Conservation (phyloP, 2,888 invertebrate genomes). For the Heliothis peltigera region DNA sequence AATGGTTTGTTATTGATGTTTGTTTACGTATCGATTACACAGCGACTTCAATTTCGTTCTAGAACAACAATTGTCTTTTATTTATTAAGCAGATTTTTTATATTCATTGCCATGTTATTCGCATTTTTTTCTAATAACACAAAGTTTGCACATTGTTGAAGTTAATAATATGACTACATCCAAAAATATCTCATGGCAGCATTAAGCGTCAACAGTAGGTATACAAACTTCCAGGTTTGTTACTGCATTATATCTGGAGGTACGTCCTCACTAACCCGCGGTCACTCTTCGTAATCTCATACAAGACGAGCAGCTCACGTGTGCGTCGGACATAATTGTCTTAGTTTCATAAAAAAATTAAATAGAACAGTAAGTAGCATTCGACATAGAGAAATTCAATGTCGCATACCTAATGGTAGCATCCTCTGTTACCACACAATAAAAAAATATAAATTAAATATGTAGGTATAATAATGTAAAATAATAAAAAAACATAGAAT, state of each 20-base stretch:
- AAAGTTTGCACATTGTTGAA: too few species aligned
- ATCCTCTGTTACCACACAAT: slow-evolving; percentile 7
- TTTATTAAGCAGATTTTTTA: too few species aligned
- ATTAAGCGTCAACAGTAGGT: too few species aligned
- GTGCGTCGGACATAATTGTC: slow-evolving; percentile 25
- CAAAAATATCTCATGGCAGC: too few species aligned
- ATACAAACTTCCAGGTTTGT: too few species aligned
- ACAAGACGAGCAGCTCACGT: background rate
- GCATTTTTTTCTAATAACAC: too few species aligned
- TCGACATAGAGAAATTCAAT: slow-evolving; percentile 35
- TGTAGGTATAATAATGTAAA: too few species aligned
- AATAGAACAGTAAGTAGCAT: slow-evolving; percentile 14
- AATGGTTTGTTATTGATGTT: slow-evolving; percentile 26
- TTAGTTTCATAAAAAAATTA: slow-evolving; percentile 1
- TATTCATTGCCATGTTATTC: too few species aligned
- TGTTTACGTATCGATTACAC: slow-evolving; percentile 16
- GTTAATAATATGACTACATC: too few species aligned
- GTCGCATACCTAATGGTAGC: slow-evolving; percentile 20
- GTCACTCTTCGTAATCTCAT: slow-evolving; percentile 40
- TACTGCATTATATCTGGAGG: slow-evolving; percentile 25
- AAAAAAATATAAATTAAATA: slow-evolving; percentile 21
- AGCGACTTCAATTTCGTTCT: slow-evolving; percentile 17
- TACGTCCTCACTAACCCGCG: slow-evolving; percentile 23
- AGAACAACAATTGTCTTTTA: slow-evolving; percentile 16
- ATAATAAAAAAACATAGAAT: too few species aligned